A percentile compares a stretch with the other conserved stretches of the same genome.
phyloP scores from a whole-genome alignment of 2,113 vertebrate genomes.

The Rana temporaria region DNA sequence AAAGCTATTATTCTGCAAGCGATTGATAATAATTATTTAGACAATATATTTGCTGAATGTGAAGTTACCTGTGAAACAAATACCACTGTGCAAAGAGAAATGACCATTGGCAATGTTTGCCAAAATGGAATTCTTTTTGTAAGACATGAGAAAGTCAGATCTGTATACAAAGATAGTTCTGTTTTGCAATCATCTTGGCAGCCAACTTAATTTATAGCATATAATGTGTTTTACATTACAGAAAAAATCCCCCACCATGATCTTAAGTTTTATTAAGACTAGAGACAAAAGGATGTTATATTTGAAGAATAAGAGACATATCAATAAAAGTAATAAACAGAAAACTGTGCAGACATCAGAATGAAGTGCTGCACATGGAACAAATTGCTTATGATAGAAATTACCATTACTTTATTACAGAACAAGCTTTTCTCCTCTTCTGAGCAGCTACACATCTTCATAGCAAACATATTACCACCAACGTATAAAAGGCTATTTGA shows the following conservation, averaged over 20 bases:
- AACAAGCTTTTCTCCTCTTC: too few relatives aligned
- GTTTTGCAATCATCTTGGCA: slow-evolving; percentile 41
- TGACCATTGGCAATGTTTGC: background rate
- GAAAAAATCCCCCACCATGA: slow-evolving; percentile 37
- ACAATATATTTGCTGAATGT: too few relatives aligned
- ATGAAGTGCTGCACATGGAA: background rate
- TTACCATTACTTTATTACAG: too few relatives aligned
- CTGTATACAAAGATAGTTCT: slow-evolving; percentile 17
- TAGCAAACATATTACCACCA: too few relatives aligned
- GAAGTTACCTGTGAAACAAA: too few relatives aligned
- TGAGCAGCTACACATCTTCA: too few relatives aligned
- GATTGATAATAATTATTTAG: too few relatives aligned
- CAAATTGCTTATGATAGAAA: background rate
- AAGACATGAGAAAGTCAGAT: background rate
- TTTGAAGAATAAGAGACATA: slow-evolving; percentile 8
- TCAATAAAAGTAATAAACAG: slow-evolving; percentile 16
- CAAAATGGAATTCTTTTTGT: background rate
- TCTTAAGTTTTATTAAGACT: slow-evolving; percentile 38
- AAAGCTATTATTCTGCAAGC: too few relatives aligned
- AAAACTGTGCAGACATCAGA: background rate
- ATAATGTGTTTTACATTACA: slow-evolving; percentile 41
- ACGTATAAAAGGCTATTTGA: too few relatives aligned
- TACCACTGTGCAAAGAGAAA: too few relatives aligned
- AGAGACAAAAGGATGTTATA: slow-evolving; percentile 33
- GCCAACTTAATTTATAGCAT: slow-evolving; percentile 27